A percentile compares a stretch with the other conserved stretches of the same genome.
Evolutionary conservation across 2,797 vertebrate species (phyloP).

Genomic region (Adrianichthys oophorus): DNA sequence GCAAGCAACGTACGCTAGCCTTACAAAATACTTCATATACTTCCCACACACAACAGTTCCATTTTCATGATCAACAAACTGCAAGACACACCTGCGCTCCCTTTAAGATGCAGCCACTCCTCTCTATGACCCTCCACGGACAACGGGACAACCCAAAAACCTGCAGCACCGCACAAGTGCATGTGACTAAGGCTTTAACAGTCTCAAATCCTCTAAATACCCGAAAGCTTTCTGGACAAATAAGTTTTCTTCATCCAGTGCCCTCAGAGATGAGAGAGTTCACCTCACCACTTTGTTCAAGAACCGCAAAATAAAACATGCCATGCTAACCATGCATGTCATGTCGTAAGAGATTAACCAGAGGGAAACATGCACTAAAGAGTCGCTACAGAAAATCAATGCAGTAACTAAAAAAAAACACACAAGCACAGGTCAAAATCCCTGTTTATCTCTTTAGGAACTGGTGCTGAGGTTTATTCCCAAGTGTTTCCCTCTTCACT

Average conservation of each 20-base stretch:
- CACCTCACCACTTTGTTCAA: background rate
- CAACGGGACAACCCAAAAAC: too few species aligned
- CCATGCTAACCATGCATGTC: background rate
- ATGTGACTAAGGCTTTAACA: background rate
- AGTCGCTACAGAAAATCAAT: background rate
- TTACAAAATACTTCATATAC: too few species aligned
- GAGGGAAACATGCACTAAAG: background rate
- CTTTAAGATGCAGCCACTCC: too few species aligned
- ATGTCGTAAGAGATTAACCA: background rate
- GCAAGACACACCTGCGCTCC: too few species aligned
- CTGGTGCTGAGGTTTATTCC: background rate
- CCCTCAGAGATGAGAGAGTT: too few species aligned
- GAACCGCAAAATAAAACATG: background rate
- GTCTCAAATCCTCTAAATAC: too few species aligned
- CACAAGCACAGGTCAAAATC: constrained; percentile 6
- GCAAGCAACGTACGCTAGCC: too few species aligned
- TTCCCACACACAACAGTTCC: too few species aligned
- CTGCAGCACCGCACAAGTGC: background rate
- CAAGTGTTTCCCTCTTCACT: background rate
- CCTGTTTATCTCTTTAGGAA: background rate
- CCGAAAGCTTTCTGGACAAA: too few species aligned
- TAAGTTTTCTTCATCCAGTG: too few species aligned
- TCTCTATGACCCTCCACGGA: too few species aligned
- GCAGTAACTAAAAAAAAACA: background rate
- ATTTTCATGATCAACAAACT: too few species aligned